These are phyloP conservation scores for Pseudomyrmex pallidus DNA, from an alignment of 1,140 invertebrate genomes.

Conservation along the genomic window DNA sequence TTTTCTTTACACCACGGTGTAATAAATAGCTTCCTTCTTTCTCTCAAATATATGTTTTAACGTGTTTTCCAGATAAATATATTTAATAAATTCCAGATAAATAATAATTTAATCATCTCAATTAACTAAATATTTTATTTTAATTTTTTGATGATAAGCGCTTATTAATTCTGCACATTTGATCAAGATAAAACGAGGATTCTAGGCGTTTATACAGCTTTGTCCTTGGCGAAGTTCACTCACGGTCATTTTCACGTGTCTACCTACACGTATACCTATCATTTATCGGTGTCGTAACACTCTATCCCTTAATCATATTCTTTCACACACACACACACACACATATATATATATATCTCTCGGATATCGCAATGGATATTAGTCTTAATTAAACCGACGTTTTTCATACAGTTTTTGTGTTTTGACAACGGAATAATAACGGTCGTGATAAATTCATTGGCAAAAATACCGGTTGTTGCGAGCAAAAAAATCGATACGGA, in stretches of 20 bases:
- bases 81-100: conserved; percentile 14
- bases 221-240: conserved; percentile 23
- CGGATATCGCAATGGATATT: not conserved
- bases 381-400: too few relatives aligned
- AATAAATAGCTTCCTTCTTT: conserved; percentile 33
- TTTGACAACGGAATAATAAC: not conserved
- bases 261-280: not conserved
- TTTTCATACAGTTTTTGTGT: too few relatives aligned
- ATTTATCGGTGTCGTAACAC: not conserved
- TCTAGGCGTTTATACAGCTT: conserved; percentile 26
- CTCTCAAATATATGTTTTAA: not conserved
- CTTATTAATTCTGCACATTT: not conserved
- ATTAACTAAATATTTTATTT: too few relatives aligned
- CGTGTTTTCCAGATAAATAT: conserved; percentile 20
- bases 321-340: too few relatives aligned
- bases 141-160: conserved; percentile 28
- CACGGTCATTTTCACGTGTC: not conserved
- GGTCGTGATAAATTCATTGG: too few relatives aligned
- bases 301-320: not conserved
- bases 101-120: conserved; percentile 21
- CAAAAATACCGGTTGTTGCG: too few relatives aligned
- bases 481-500: not conserved
- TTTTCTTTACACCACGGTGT: conserved; percentile 9
- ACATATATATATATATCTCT: not conserved
- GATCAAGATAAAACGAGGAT: not conserved